A percentile compares a stretch with the other conserved stretches of the same genome.
These are phyloP conservation scores for Drosophila nannoptera DNA, from an alignment of 1,140 invertebrate species.

Conservation along the genomic window DNA sequence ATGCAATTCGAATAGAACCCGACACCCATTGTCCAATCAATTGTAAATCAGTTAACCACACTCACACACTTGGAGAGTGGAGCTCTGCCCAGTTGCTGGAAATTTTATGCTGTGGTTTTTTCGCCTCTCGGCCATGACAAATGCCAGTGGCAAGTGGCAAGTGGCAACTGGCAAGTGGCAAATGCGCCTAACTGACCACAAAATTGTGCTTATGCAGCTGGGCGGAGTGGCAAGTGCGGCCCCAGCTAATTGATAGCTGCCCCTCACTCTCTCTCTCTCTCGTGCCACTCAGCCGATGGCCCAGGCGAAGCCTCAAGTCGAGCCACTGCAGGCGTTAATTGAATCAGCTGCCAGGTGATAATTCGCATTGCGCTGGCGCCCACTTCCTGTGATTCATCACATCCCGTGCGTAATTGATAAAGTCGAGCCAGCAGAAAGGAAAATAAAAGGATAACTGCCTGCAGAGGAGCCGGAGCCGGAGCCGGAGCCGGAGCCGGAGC, in stretches of 20 bases:
- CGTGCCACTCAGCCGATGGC: constrained; percentile 25
- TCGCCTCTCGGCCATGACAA: constrained; percentile 31
- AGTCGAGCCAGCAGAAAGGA: constrained; percentile 28
- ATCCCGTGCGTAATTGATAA: constrained; percentile 63
- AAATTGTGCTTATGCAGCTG: constrained; percentile 32
- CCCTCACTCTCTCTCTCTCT: constrained; percentile 2
- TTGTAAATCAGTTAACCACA: constrained; percentile 43
- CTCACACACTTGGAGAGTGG: constrained; percentile 31
- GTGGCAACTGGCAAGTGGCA: background rate
- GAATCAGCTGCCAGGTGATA: constrained; percentile 49
- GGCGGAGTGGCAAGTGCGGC: constrained; percentile 18
- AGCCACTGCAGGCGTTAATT: constrained; percentile 53
- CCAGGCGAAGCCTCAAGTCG: constrained; percentile 1
- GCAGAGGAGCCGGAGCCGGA: no score
- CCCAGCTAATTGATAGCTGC: constrained; percentile 25
- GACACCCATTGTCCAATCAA: constrained; percentile 53
- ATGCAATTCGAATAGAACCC: constrained; percentile 35
- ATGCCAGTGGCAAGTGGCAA: constrained; percentile 31
- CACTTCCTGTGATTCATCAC: constrained; percentile 65
- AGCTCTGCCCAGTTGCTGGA: constrained; percentile 50
- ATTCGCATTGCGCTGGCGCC: constrained; percentile 29
- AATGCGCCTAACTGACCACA: constrained; percentile 31
- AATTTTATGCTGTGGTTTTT: constrained; percentile 58
- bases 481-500: background rate
- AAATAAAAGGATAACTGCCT: constrained; percentile 12